A percentile compares a stretch with the other conserved stretches of the same genome.
These are phyloP conservation scores for Zaprionus ghesquierei DNA, from an alignment of 1,140 invertebrate species.

Conservation along the genomic window DNA sequence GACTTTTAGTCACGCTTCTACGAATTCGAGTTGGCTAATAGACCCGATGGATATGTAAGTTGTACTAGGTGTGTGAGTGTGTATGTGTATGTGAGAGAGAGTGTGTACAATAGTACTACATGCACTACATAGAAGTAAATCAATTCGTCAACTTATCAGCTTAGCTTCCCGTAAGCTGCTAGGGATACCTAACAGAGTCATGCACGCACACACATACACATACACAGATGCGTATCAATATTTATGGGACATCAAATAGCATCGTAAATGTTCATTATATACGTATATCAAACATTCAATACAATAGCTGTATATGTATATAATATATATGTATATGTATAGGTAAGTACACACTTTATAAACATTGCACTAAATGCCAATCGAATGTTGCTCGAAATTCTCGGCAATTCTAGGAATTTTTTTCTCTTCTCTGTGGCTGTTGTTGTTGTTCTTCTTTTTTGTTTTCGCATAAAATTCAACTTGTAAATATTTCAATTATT, in stretches of 20 bases:
- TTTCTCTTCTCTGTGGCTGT: constrained; percentile 6
- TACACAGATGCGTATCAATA: constrained; percentile 16
- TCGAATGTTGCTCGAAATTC: constrained; percentile 48
- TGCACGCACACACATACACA: constrained; percentile 1
- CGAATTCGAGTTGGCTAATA: constrained; percentile 53
- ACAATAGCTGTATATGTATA: constrained; percentile 36
- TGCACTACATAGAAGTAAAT: constrained; percentile 4
- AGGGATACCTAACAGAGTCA: neutral
- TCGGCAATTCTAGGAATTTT: constrained; percentile 40
- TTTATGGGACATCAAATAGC: constrained; percentile 57
- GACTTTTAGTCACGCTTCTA: constrained; percentile 60
- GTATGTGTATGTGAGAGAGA: neutral
- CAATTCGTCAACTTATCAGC: neutral
- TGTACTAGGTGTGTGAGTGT: constrained; percentile 15
- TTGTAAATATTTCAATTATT: constrained; percentile 48
- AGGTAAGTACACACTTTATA: constrained; percentile 38
- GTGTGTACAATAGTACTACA: constrained; percentile 4
- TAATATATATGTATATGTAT: constrained; percentile 33
- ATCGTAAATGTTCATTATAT: constrained; percentile 47
- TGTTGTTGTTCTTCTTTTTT: constrained; percentile 2
- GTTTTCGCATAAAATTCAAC: constrained; percentile 30
- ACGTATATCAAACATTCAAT: constrained; percentile 78
- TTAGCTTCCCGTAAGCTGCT: neutral
- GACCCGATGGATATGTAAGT: constrained; percentile 66
- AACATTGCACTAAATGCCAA: constrained; percentile 59